A percentile compares a stretch with the other conserved stretches of the same genome.
Conservation (phyloP, 1,140 invertebrate species). For the Myzus persicae region DNA sequence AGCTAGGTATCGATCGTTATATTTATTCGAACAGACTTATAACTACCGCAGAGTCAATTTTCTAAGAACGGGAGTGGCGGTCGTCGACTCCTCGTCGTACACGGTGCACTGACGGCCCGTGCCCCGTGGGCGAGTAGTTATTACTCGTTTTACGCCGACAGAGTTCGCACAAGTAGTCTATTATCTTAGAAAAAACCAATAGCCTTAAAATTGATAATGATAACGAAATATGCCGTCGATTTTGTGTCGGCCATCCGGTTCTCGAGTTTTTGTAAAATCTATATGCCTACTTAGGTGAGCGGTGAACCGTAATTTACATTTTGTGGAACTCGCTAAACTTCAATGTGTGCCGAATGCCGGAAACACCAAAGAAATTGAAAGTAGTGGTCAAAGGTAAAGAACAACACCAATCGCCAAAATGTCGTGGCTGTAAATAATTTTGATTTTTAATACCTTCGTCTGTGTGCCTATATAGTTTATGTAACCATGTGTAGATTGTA, state of each 20-base stretch:
- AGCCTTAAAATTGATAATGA: background rate
- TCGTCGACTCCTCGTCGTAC: background rate
- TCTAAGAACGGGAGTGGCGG: background rate
- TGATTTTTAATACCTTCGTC: background rate
- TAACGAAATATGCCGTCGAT: background rate
- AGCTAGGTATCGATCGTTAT: too few species aligned
- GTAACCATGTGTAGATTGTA: background rate
- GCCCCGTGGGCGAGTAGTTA: background rate
- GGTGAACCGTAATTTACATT: background rate
- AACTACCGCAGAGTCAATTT: background rate
- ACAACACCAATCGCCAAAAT: background rate
- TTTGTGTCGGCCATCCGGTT: background rate
- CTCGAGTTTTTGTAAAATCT: background rate
- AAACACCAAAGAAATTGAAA: conserved; percentile 1
- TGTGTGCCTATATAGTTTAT: too few species aligned
- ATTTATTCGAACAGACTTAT: background rate
- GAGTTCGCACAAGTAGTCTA: background rate
- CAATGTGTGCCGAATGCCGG: conserved; percentile 13
- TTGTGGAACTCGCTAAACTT: background rate
- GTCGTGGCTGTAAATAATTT: background rate
- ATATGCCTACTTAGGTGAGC: background rate
- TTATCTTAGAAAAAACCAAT: conserved; percentile 10
- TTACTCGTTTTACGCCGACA: background rate
- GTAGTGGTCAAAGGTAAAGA: conserved; percentile 28
- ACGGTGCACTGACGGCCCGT: too few species aligned